phyloP scores from a whole-genome alignment of 2,888 invertebrate species.

The Leucophora obtusa region DNA sequence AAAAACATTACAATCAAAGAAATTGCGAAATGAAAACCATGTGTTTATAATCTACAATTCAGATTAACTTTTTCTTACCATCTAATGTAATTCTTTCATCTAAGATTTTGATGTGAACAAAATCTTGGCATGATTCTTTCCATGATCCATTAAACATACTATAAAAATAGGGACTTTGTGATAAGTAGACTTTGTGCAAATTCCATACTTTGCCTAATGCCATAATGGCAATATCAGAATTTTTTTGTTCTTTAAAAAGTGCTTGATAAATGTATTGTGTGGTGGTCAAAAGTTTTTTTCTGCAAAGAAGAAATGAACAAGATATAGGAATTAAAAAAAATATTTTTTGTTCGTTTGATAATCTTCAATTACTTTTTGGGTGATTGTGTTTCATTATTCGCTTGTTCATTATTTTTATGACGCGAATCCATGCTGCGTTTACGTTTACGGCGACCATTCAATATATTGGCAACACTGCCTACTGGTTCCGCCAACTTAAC shows the following conservation, averaged over 20 bases:
- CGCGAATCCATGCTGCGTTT: slow-evolving; percentile 77
- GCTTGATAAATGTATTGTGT: slow-evolving; percentile 89
- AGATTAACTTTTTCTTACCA: too few relatives aligned
- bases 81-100: slow-evolving; percentile 85
- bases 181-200: slow-evolving; percentile 88
- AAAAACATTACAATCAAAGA: too few relatives aligned
- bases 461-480: slow-evolving; percentile 78
- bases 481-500: slow-evolving; percentile 75
- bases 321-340: slow-evolving; percentile 7
- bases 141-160: slow-evolving; percentile 90
- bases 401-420: slow-evolving; percentile 69
- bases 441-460: slow-evolving; percentile 81
- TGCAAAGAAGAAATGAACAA: slow-evolving; percentile 62
- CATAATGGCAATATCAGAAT: slow-evolving; percentile 86
- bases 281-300: slow-evolving; percentile 84
- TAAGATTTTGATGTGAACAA: slow-evolving; percentile 84
- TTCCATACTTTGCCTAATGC: slow-evolving; percentile 86
- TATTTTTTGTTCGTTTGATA: not conserved
- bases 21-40: too few relatives aligned
- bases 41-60: too few relatives aligned
- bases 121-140: slow-evolving; percentile 84
- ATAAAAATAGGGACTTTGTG: slow-evolving; percentile 88
- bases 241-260: slow-evolving; percentile 86
- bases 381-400: slow-evolving; percentile 80
- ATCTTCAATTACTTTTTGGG: slow-evolving; percentile 81